Evolutionary conservation across 23 tunicate species (phyloP), one percentile per base, ranked within the genome.

Genomic region (Trididemnum nubilum): DNA sequence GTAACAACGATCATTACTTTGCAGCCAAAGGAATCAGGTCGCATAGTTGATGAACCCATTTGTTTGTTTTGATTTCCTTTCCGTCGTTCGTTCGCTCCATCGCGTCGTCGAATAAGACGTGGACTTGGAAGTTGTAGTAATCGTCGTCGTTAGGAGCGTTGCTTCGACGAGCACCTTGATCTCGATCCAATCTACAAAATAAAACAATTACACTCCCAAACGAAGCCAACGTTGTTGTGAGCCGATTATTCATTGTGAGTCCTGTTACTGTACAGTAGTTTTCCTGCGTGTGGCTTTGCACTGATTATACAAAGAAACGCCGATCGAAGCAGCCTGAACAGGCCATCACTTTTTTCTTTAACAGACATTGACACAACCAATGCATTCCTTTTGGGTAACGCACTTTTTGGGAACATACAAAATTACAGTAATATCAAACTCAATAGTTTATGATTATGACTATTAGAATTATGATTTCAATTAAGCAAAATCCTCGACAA

Each of bases 81-180:
- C 94, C 94, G 30, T 94, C 88, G 28, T 72, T 64, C 31, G 79
- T 83, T 2, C 40, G 35, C 72, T 90, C 95, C 85, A 89, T 79
- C 22, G 92, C 96, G 60, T 95, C 95, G 51, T 95, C 99, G 39
- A 95, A 95, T 81, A 95, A 32, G 7, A 95, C 83, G 33, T 95
- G 99, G 36, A 90, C 83, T 71, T 95, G 89, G 49, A 95, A 85
- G 57, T 88, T 83, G 76, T 95, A 95, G 71, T 80, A 87, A 74
- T 95, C 96, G 2, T 49, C 57, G 50, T 93, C 98, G 7, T 63
- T 87, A 40, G 71, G 76, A 1, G 87, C 65, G 52, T 86, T 82
- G 3, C 57, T 64, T 24, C 91, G 38, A 9, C 98, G 76, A 12
- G 76, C 31, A 26, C 80, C 90, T 58, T 94, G 86, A 69, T 93